Base-by-base conservation (phyloP, 2,797 vertebrate species). In the Poecile montanus region DNA sequence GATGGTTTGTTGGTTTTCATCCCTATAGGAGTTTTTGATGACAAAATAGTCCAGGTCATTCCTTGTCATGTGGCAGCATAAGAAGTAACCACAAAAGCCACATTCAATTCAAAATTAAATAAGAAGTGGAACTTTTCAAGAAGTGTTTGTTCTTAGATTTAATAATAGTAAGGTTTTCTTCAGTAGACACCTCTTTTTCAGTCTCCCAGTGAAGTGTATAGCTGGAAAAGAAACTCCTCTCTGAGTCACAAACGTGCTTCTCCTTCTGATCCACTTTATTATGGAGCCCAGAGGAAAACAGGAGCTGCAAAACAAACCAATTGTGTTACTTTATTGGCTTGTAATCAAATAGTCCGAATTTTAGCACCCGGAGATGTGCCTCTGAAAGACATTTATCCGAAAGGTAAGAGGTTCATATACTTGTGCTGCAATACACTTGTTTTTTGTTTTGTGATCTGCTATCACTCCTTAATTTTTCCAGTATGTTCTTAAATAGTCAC, bases 141-240 rank as follows among this genome's bases (percentile, higher is more conserved):
- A 53, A 84, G 40, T 11, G 1, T 66, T 73, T 70, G 26, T 79
- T 88, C 25, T 71, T 85, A 32, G 60, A 27, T 13, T 85, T 16
- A 11, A 4, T 81, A 70, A 71, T 21, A 50, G 42, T n/a, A 36
- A 29, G 0, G 0, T 62, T 88, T 70, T 91, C 27, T 72, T 91
- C 58, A 83, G 21, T 58, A n/a, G 19, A 47, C 4, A 89, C 15
- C 7, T 95, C 54, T 88, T 65, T 78, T 85, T n/a, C 95, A 99
- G 99, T 99, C 99, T 58, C 98, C 99, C 60, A 99, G 98, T 92
- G 99, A 99, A 97, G 98, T 99, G 53, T 99, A 99, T 96, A 98
- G 98, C 97, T 99, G 99, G 96, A 98, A 97, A 91, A 98, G 99
- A 94, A 96, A 95, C 7, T 97, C 97, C 2, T 94, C 98, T 56